Evolutionary conservation across 2,888 invertebrate genomes (phyloP).

Genomic region (Seira musarum): DNA sequence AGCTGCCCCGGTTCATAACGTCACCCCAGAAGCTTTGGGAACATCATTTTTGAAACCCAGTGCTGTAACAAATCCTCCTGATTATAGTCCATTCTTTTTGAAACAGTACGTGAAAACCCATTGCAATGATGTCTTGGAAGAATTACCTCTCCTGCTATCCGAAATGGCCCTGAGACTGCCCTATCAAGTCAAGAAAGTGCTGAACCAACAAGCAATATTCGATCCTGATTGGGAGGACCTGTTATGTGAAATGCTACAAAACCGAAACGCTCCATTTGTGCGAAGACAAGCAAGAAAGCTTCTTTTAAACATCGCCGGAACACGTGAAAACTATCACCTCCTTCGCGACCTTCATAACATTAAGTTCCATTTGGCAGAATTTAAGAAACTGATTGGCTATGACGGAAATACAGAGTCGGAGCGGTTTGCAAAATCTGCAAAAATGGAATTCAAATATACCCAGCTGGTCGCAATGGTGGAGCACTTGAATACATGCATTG

Average conservation of each 20-base stretch:
- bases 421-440: slow-evolving; percentile 60
- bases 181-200: slow-evolving; percentile 90
- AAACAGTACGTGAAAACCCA: slow-evolving; percentile 94
- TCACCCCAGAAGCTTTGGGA: slow-evolving; percentile 50
- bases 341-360: slow-evolving; percentile 94
- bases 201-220: slow-evolving; percentile 65
- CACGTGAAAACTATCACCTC: slow-evolving; percentile 95
- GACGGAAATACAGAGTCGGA: slow-evolving; percentile 63
- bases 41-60: slow-evolving; percentile 62
- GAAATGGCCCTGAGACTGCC: slow-evolving; percentile 95
- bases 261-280: slow-evolving; percentile 90
- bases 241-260: slow-evolving; percentile 96
- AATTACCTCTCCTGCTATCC: slow-evolving; percentile 93
- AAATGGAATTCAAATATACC: slow-evolving; percentile 69
- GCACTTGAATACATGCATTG: slow-evolving; percentile 93
- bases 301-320: slow-evolving; percentile 92
- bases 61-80: slow-evolving; percentile 76
- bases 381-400: slow-evolving; percentile 67
- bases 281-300: slow-evolving; percentile 90
- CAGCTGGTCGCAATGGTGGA: slow-evolving; percentile 92
- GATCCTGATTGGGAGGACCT: slow-evolving; percentile 80
- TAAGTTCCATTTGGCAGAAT: slow-evolving; percentile 83
- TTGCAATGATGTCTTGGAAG: slow-evolving; percentile 92
- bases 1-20: slow-evolving; percentile 22
- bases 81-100: slow-evolving; percentile 96